Base-by-base conservation (phyloP, 2,113 vertebrate genomes). In the Zosterops japonicus region DNA sequence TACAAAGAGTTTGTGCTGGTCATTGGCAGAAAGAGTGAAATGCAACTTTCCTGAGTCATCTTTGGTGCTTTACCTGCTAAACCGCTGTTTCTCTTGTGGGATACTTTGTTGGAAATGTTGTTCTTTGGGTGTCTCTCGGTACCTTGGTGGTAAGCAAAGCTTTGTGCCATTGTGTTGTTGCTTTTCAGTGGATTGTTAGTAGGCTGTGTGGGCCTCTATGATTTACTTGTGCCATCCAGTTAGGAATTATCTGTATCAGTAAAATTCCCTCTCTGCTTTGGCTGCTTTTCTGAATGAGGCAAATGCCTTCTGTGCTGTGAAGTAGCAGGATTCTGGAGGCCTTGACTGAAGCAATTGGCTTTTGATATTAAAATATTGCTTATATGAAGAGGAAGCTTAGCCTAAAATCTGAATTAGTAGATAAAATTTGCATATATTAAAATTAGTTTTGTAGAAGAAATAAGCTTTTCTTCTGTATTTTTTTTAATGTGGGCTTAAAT, bases 261-360 rank as follows among this genome's bases (percentile, higher is more conserved):
- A 61, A 49, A 85, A 85, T 88, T 64, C 46, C 33, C 12, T 69
- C 3, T 23, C 72, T 91, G 42, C 70, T 75, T 79, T 77, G 67
- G 39, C 87, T 77, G 31, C 53, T 71, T 52, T 80, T 81, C 12
- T 83, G 80, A 72, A 70, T 57, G 69, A 79, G 15, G 57, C 44
- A 71, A 50, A 82, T 87, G 65, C 70, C 65, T 93, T 89, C 61
- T 87, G 57, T 87, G 70, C 85, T 90, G 78, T 53, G 65, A 92
- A 90, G 72, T 7, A 61, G 44, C 68, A 76, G 46, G 63, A 60
- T 68, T 82, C 21, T 57, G n/a, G n/a, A 84, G 47, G 53, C 44
- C 56, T 83, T 89, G 84, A n/a, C 47, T 89, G 63, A 24, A 41
- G 16, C 1, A 5, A n/a, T 28, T 90, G n/a, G 28, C 50, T 95